Evolutionary conservation across 2,797 vertebrate genomes (phyloP), one percentile per base, ranked within the genome.

Genomic region (Catharus ustulatus): DNA sequence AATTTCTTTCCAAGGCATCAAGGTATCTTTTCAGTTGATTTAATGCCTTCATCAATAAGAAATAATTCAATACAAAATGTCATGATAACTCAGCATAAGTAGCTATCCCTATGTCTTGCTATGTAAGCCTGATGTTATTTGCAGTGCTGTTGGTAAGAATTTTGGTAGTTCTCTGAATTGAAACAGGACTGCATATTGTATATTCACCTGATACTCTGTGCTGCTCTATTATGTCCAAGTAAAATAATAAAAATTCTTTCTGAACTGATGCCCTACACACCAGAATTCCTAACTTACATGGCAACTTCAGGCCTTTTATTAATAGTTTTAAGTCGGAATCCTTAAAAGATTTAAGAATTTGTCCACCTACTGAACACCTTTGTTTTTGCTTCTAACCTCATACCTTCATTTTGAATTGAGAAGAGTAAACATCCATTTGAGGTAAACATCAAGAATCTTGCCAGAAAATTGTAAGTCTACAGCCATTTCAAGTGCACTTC

Each of bases 1-100:
- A 99, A 88, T 98, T 98, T 93, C 98, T 98, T 95, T 99, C 98
- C 95, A 99, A 96, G 76, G 97, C 97, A 94, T 98, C 97, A 75
- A 99, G 98, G 64, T 98, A 96, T 89, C 98, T 98, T 97, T 98
- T 98, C 94, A 99, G 96, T 89, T 98, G 98, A 94, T 98, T 97
- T 93, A 99, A 97, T 81, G 98, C 97, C 99, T 99, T 96, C 18
- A 95, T 36, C 55, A 73, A 57, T 34, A 67, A 95, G 92, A 93
- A 75, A 92, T 58, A 83, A 73, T 87, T 89, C 57, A 71, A 86
- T 79, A 59, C n/a, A 52, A 74, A 71, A 72, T 88, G 29, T 76
- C 46, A 72, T 26, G 14, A 51, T 45, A 38, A 81, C 55, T 87
- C 81, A 63, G 14, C 18, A 14, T 27, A 77, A 72, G 15, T 52